Base-by-base conservation (phyloP, 2,113 vertebrate genomes). In the Ptychochromis oligacanthus region DNA sequence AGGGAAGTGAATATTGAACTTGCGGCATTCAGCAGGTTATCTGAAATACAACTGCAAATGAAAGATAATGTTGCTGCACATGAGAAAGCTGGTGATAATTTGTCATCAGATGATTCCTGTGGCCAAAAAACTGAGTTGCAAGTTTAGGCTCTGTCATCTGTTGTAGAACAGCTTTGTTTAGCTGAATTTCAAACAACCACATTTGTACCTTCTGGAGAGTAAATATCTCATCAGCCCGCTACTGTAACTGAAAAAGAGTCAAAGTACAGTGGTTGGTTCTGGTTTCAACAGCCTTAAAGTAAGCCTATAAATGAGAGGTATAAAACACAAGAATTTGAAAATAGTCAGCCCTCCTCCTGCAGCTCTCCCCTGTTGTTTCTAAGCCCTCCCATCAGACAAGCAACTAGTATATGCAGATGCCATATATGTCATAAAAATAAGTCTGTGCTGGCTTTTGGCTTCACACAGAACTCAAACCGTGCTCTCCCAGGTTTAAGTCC, bases 131-230 rank as follows among this genome's bases (percentile, higher is more conserved):
- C 20, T n/a, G 46, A 72, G 67, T 54, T 72, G 67, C 67, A 54
- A 72, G 0, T 2, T 54, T 34, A 13, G 17, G 52, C 26, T 28
- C 46, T 54, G 67, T 72, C 46, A 54, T 72, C 11, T 72, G 46
- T 49, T 72, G 67, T 54, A 34, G 49, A 72, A 72, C 67, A 54
- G 67, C 67, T 72, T 72, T 54, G 46, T 54, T 72, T 72, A 72
- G 54, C 46, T 34, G 67, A 72, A 72, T 72, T 26, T 72, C 65
- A 72, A 52, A 72, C 26, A 72, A n/a, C 46, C 46, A 4, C 46
- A 72, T 52, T 70, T 70, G 43, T 43, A 20, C 65, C 49, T 3
- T 14, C 38, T 70, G 20, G 43, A 31, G 26, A 31, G 65, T 31
- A 72, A 72, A 72, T 17, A 72, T 24, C 65, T 52, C 11, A 72